Base-by-base conservation (phyloP, 2,113 vertebrate species). In the Corythornis madagascariensis region DNA sequence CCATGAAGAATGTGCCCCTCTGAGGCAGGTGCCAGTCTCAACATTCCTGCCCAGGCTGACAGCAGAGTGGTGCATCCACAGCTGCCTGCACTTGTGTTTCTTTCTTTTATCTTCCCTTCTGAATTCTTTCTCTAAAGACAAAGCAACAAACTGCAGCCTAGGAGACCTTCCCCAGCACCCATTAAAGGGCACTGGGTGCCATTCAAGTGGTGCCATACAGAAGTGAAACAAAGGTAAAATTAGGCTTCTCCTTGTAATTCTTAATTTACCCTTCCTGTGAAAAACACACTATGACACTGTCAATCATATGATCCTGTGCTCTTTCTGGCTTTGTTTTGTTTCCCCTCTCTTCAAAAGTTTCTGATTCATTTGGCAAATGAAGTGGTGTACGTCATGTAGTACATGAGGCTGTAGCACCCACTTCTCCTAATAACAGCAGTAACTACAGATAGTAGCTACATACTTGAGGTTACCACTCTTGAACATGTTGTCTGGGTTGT, bases 191-290 rank as follows among this genome's bases (percentile, higher is more conserved):
- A 0, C 1, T 1, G 4, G 56, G 47, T 82, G 77, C 55, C 18
- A 16, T 43, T 87, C 19, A 26, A 52, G 56, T 38, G 38, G 9
- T 38, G 38, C 38, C 74, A 55, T 29, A 65, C 45, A n/a, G 92
- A 96, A 96, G 81, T 94, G 94, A 95, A 92, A 94, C 89, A 79
- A 19, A 82, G 90, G 81, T 95, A 93, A 87, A 87, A 94, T 83
- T n/a, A 83, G 80, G 74, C 66, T 92, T 79, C 52, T 90, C 80
- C 55, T 82, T 66, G 42, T 40, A 47, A 82, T 38, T 83, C 86
- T 91, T 94, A 91, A 87, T 96, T 96, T 92, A 91, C 71, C 35
- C 84, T 95, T 94, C 84, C 67, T 70, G 47, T 80, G 96, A 93
- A 92, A 84, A 87, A 64, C 0, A 0, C 18, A 56, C 29, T 5